Evolutionary conservation across 2,888 invertebrate species (phyloP).

Genomic region (Ecliptopera silaceata): DNA sequence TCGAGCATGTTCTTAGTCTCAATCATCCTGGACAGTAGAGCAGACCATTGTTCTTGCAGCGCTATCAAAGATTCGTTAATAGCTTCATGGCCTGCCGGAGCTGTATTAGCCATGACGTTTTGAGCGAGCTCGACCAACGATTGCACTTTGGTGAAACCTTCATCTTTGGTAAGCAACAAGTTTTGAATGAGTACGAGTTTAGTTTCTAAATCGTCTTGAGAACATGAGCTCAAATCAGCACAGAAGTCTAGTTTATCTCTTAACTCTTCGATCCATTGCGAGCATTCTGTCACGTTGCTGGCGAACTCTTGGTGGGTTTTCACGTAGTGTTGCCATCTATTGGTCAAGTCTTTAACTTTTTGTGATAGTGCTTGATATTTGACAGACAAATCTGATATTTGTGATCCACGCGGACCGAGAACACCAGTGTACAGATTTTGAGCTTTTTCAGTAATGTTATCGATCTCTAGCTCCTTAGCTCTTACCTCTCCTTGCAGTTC

Average conservation of each 20-base stretch:
- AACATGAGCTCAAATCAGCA: slow-evolving; percentile 90
- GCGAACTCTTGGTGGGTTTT: slow-evolving; percentile 94
- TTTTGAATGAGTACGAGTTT: slow-evolving; percentile 94
- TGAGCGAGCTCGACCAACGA: slow-evolving; percentile 95
- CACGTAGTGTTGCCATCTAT: slow-evolving; percentile 96
- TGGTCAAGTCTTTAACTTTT: slow-evolving; percentile 95
- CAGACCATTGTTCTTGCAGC: slow-evolving; percentile 96
- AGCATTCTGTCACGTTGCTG: slow-evolving; percentile 89
- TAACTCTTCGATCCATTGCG: slow-evolving; percentile 92
- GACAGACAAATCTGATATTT: slow-evolving; percentile 94
- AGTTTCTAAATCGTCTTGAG: slow-evolving; percentile 92
- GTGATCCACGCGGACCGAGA: slow-evolving; percentile 88
- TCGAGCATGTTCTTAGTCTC: slow-evolving; percentile 94
- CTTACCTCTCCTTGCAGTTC: slow-evolving; percentile 93
- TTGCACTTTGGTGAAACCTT: slow-evolving; percentile 94
- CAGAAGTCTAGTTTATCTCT: slow-evolving; percentile 94
- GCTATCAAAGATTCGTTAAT: slow-evolving; percentile 92
- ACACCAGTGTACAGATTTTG: slow-evolving; percentile 91
- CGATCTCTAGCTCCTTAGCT: slow-evolving; percentile 96
- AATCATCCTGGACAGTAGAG: slow-evolving; percentile 92
- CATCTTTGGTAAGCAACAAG: slow-evolving; percentile 94
- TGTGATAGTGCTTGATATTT: slow-evolving; percentile 95
- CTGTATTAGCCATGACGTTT: slow-evolving; percentile 94
- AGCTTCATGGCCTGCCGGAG: slow-evolving; percentile 92
- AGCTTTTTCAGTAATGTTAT: slow-evolving; percentile 95